These are phyloP conservation scores for Neolamprologus sp. DNA, from an alignment of 2,113 vertebrate genomes.

Conservation along the genomic window DNA sequence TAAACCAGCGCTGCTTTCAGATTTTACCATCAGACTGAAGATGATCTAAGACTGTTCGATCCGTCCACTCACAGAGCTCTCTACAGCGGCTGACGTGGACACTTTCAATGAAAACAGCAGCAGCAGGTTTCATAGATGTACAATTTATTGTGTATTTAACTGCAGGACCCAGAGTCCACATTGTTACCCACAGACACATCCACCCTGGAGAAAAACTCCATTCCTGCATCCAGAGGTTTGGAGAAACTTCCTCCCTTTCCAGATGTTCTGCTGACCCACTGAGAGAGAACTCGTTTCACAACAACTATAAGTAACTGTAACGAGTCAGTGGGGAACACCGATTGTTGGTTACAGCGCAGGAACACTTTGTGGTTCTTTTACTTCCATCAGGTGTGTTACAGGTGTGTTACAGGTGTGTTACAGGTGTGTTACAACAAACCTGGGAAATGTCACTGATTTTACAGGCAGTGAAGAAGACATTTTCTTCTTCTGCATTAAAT, in stretches of 20 bases:
- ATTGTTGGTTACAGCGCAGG: neutral
- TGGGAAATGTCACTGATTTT: neutral
- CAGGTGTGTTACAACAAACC: neutral
- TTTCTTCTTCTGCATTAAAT: neutral
- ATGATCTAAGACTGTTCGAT: neutral
- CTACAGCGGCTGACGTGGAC: neutral
- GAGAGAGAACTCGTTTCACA: neutral
- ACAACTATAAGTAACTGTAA: neutral
- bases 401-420: too few relatives aligned
- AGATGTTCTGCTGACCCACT: neutral
- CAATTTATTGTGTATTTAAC: neutral
- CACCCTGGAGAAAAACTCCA: neutral
- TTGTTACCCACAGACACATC: neutral
- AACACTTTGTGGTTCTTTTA: neutral
- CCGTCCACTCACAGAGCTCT: neutral
- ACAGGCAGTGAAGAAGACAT: neutral
- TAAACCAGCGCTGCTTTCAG: fast-evolving
- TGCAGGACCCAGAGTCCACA: fast-evolving
- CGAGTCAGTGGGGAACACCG: fast-evolving
- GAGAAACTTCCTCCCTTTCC: neutral
- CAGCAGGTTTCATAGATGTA: neutral
- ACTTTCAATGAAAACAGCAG: neutral
- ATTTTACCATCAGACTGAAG: neutral
- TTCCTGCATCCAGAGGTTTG: neutral
- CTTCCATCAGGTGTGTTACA: neutral